A percentile compares a stretch with the other conserved stretches of the same genome.
These are phyloP conservation scores for Stomatorhinus walkeri DNA, from an alignment of 2,797 vertebrate species.

Conservation along the genomic window DNA sequence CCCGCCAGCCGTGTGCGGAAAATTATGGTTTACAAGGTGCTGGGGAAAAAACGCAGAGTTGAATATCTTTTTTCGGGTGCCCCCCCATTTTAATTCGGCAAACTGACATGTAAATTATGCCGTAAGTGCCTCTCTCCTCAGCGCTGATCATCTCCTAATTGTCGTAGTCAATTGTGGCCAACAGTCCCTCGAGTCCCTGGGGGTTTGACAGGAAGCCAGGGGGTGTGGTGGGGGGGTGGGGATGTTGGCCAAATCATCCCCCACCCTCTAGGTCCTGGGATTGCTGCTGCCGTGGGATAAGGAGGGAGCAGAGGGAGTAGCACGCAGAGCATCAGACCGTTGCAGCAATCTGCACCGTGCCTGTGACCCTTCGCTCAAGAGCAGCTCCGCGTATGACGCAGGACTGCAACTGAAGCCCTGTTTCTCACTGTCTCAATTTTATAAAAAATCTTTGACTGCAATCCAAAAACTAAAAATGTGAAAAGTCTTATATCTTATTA, in stretches of 20 bases:
- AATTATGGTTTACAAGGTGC: constrained; percentile 98
- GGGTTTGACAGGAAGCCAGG: constrained; percentile 87
- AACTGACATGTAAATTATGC: constrained; percentile 99
- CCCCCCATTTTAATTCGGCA: constrained; percentile 77
- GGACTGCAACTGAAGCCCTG: background rate
- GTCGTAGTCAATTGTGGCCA: constrained; percentile 99
- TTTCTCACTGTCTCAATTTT: background rate
- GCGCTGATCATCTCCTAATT: constrained; percentile 97
- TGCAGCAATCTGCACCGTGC: constrained; percentile 57
- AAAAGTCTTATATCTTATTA: background rate
- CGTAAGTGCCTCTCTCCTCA: constrained; percentile 92
- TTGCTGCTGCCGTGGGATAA: constrained; percentile 58
- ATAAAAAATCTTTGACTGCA: background rate
- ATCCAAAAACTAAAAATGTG: background rate
- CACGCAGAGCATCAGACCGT: constrained; percentile 43
- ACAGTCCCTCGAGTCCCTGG: constrained; percentile 94
- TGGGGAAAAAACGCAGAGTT: constrained; percentile 66
- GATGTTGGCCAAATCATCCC: constrained; percentile 89
- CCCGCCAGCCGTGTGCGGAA: constrained; percentile 83
- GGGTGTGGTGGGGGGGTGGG: constrained; percentile 39
- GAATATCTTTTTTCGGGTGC: constrained; percentile 71
- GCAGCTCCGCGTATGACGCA: background rate
- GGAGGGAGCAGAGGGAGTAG: constrained; percentile 68
- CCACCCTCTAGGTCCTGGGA: constrained; percentile 71
- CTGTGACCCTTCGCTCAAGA: constrained; percentile 6